Evolutionary conservation across 2,888 invertebrate species (phyloP), one percentile per base, ranked within the genome.

Genomic region (Caenorhabditis sp.): DNA sequence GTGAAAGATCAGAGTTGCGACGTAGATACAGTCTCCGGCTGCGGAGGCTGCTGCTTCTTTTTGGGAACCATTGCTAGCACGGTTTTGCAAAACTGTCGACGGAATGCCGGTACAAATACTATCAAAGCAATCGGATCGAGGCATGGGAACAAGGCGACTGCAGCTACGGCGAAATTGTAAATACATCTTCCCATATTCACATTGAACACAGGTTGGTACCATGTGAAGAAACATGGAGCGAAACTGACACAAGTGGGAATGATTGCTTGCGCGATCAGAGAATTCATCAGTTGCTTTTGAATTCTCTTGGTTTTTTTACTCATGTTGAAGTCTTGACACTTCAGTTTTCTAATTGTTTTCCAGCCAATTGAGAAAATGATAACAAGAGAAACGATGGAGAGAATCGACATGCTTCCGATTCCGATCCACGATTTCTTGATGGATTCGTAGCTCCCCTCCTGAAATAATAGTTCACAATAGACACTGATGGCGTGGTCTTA

Each of bases 101-200:
- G n/a, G n/a, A n/a, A n/a, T n/a, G n/a, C n/a, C n/a, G n/a, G n/a
- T n/a, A n/a, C n/a, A n/a, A n/a, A n/a, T n/a, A n/a, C n/a, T n/a
- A n/a, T n/a, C n/a, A n/a, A n/a, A n/a, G 68, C 68, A 1, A 68
- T n/a, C 6, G 68, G 68, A 68, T 68, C 68, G n/a, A 68, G 4
- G 37, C 44, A 40, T 5, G 68, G 68, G 13, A 68, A 68, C 6
- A 40, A 26, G 0, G 68, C 56, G 13, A 68, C 11, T 3, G 68
- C 65, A 37, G n/a, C 8, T n/a, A 8, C 5, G 11, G 35, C 18
- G 4, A 18, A 9, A 6, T 18, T 8, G n/a, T 13, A n/a, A 1
- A 32, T 3, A n/a, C 35, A 28, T 20, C n/a, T 58, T 3, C 2
- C n/a, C 2, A 58, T 5, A 18, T 47, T 47, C 8, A 47, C 18